Evolutionary conservation across 1,140 invertebrate genomes (phyloP), one percentile per base, ranked within the genome.

Genomic region (Aphidius gifuensis): DNA sequence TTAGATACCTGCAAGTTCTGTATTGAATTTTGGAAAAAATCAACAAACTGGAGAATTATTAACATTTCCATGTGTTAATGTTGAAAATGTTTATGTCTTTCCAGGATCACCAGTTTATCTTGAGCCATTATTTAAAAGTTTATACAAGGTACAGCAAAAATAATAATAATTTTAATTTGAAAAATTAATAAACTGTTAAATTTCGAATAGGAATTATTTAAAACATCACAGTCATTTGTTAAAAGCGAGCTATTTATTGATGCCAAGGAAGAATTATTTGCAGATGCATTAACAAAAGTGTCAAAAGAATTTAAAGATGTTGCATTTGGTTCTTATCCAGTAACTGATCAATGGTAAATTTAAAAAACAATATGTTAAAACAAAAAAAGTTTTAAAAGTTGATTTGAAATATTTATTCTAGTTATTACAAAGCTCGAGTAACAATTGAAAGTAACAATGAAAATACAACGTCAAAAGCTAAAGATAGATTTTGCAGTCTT

Each of bases 21-120:
- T 67, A 60, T 61, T 85, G n/a, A 80, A 74, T 60, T 84, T 82
- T 73, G 76, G 77, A n/a, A 68, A 49, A 9, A 71, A 76, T 58
- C 8, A 61, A 58, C 62, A 68, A 16, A 78, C 69, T 43, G 71
- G 66, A 6, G 64, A 73, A 60, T 42, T 53, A 40, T 63, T 74
- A 54, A 69, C 68, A 85, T 90, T 81, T 79, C 91, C 90, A 9
- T 84, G 89, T 60, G 84, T 93, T 46, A 82, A 78, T 53, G 74
- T 92, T 7, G 72, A 80, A 50, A 94, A 93, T 79, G 90, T 93
- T 4, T 89, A 85, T 66, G 84, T 92, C 50, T 90, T 93, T 70
- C 92, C 92, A 44, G 92, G 92, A 8, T 86, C 92, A 50, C 90
- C 91, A 9, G 74, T 82, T 61, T 85, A 88, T 67, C 76, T 91